Conservation (phyloP, 2,797 vertebrate genomes). For the Trichosurus vulpecula region DNA sequence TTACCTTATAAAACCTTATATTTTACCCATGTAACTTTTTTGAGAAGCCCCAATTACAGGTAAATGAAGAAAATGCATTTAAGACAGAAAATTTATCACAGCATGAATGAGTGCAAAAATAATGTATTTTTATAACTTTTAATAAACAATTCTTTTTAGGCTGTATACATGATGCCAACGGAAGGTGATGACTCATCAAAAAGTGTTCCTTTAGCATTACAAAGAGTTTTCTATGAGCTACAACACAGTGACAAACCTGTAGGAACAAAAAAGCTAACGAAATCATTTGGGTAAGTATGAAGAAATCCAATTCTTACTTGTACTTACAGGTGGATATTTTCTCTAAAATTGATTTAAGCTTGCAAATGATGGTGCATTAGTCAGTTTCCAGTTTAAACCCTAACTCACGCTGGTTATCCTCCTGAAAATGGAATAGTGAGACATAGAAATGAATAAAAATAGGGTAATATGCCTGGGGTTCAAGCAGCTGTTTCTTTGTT, state of each 20-base stretch:
- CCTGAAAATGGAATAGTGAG: neutral
- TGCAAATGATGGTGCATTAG: neutral
- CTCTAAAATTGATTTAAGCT: neutral
- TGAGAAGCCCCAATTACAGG: neutral
- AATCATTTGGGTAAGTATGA: slow-evolving; percentile 96
- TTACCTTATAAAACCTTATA: neutral
- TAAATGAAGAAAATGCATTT: neutral
- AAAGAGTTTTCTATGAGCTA: slow-evolving; percentile 98
- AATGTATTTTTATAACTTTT: neutral
- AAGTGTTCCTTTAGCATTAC: slow-evolving; percentile 97
- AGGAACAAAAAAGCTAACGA: slow-evolving; percentile 99
- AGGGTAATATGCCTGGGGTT: neutral
- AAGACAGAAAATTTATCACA: neutral
- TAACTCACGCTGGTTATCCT: neutral
- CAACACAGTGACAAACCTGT: slow-evolving; percentile 99
- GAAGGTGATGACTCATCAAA: slow-evolving; percentile 99
- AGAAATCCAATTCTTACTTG: neutral
- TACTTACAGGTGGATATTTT: neutral
- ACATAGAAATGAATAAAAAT: neutral
- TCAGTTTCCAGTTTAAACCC: neutral
- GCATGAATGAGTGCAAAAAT: neutral
- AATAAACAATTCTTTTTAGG: slow-evolving; percentile 85
- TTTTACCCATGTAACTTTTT: neutral
- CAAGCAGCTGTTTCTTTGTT: neutral
- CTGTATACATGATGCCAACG: slow-evolving; percentile 99